phyloP scores from a whole-genome alignment of 2,113 vertebrate species.

The Petromus typicus region DNA sequence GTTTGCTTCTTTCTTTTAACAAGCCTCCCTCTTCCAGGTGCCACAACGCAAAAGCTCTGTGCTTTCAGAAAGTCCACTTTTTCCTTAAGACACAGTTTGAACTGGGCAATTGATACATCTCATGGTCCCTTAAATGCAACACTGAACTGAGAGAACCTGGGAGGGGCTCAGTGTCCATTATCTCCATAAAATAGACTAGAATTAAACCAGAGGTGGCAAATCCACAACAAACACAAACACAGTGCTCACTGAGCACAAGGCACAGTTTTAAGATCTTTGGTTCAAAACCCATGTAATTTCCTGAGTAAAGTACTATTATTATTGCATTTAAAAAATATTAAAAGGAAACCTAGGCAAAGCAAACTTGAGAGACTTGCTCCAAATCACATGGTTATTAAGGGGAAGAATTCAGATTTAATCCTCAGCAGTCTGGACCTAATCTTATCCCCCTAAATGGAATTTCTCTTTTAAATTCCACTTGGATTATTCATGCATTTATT shows the following conservation, averaged over 20 bases:
- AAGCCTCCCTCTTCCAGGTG: background rate
- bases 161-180: background rate
- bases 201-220: background rate
- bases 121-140: background rate
- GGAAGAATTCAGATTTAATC: background rate
- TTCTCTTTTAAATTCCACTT: background rate
- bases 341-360: background rate
- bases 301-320: background rate
- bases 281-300: background rate
- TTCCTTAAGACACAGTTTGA: background rate
- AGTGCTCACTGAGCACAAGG: background rate
- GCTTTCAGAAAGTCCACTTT: background rate
- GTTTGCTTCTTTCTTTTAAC: background rate
- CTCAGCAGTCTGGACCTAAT: background rate
- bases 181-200: background rate
- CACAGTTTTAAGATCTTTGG: background rate
- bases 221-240: background rate
- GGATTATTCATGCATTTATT: background rate
- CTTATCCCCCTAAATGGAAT: rapidly evolving
- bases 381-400: background rate
- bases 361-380: background rate
- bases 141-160: background rate
- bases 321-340: background rate
- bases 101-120: background rate
- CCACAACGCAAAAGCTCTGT: rapidly evolving